These are phyloP conservation scores for Apamea monoglypha DNA, from an alignment of 2,888 invertebrate species.

Conservation along the genomic window DNA sequence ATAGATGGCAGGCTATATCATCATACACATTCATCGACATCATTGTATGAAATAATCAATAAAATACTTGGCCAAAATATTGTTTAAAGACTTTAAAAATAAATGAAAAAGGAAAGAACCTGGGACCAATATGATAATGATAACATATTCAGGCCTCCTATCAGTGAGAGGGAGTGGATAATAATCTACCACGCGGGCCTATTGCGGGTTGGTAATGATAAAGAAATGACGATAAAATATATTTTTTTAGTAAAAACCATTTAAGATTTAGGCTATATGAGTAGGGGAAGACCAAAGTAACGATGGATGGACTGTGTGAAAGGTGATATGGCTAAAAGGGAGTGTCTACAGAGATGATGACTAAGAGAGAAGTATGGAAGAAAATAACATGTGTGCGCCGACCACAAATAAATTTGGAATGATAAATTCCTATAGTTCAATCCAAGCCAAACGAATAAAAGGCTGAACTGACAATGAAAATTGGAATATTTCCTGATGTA, in stretches of 20 bases:
- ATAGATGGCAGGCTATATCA: slow-evolving; percentile 2
- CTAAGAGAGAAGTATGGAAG: background rate
- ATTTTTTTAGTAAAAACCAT: background rate
- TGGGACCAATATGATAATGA: too few relatives aligned
- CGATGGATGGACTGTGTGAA: background rate
- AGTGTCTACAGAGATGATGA: background rate
- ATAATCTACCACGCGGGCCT: too few relatives aligned
- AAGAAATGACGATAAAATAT: too few relatives aligned
- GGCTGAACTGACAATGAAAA: slow-evolving; percentile 4
- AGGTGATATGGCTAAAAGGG: background rate
- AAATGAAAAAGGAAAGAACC: background rate
- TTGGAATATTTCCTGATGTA: background rate
- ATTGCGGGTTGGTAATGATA: background rate
- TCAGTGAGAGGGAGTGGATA: too few relatives aligned
- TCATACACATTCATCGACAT: background rate
- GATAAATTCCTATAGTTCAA: background rate
- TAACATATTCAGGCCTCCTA: too few relatives aligned
- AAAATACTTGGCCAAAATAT: background rate
- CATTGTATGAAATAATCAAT: slow-evolving; percentile 12
- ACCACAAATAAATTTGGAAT: background rate
- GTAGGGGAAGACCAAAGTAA: background rate
- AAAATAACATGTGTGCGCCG: background rate
- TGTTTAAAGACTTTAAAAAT: background rate
- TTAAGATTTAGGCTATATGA: background rate
- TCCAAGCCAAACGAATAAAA: background rate